These are phyloP conservation scores for Pseudomyrmex pallidus DNA, from an alignment of 1,140 invertebrate genomes.

Conservation along the genomic window DNA sequence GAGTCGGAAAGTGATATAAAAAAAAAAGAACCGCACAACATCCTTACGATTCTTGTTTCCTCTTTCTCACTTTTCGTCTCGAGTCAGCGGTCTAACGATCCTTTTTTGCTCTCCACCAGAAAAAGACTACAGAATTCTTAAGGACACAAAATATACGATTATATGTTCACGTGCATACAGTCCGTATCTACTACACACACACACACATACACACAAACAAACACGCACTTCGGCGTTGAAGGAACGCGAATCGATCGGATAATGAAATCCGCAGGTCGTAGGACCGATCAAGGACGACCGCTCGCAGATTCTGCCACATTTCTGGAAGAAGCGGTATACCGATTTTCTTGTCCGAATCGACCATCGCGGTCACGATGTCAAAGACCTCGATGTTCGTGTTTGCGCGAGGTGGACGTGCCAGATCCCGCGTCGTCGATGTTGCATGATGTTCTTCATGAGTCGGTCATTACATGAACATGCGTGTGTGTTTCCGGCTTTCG, in stretches of 20 bases:
- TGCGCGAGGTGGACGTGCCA: conserved; percentile 29
- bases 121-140: conserved; percentile 29
- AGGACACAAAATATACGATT: conserved; percentile 46
- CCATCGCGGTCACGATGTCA: conserved; percentile 48
- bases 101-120: not conserved
- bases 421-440: not conserved
- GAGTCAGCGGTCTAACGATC: conserved; percentile 1
- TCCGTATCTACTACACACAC: too few relatives aligned
- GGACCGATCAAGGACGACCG: conserved; percentile 53
- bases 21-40: not conserved
- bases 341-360: conserved; percentile 26
- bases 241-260: conserved; percentile 36
- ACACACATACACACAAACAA: too few relatives aligned
- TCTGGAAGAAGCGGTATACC: conserved; percentile 19
- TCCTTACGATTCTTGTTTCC: not conserved
- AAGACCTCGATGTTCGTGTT: conserved; percentile 42
- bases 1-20: not conserved
- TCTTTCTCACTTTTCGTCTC: not conserved
- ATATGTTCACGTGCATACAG: not conserved
- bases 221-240: not conserved
- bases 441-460: not conserved
- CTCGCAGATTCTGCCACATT: conserved; percentile 13
- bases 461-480: not conserved
- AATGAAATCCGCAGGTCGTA: conserved; percentile 55
- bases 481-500: not conserved